Base-by-base conservation (phyloP, 2,797 vertebrate genomes). In the Enteromius radiatus region DNA sequence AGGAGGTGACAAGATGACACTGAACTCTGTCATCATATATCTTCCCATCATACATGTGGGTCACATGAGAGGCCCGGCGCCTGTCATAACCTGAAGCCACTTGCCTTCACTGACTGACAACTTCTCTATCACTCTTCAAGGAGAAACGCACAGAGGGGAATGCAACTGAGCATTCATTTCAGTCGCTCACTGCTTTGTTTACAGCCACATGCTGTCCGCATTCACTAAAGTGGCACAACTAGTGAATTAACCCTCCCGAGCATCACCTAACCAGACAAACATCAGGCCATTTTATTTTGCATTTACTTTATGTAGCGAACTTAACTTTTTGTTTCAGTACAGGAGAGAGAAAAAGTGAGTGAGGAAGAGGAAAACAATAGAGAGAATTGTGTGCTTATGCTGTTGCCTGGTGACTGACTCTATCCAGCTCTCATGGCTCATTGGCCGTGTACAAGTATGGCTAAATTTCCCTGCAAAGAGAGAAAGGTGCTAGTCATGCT, bases 81-180 rank as follows among this genome's bases (percentile, higher is more conserved):
- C 87, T 84, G 52, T 90, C 85, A 86, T 82, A 82, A 84, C 85
- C 73, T 78, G 49, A 81, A 67, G 78, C 74, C 78, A 75, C 76
- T 71, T 87, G 86, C 84, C 86, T 88, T 33, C 87, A 89, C 87
- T 87, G 82, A 88, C 87, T 84, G 87, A 90, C 91, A 93, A 91
- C 92, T 89, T 91, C 91, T 92, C 91, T 88, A 92, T 93, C 91
- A 91, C 84, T 88, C 88, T 91, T 92, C 93, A 92, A 92, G 90
- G 91, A 91, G 87, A 93, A 85, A 82, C 84, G 89, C 76, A 92
- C 92, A 87, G 45, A 33, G 41, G 81, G 74, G 69, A 82, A 87
- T 76, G 84, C 31, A 65, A 52, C 28, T n/a, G 45, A 6, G 64
- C 41, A 76, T 65, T 73, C 23, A 65, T 87, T 84, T 78, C 80